phyloP scores from a whole-genome alignment of 1,140 invertebrate species.

The Capitella teleta region DNA sequence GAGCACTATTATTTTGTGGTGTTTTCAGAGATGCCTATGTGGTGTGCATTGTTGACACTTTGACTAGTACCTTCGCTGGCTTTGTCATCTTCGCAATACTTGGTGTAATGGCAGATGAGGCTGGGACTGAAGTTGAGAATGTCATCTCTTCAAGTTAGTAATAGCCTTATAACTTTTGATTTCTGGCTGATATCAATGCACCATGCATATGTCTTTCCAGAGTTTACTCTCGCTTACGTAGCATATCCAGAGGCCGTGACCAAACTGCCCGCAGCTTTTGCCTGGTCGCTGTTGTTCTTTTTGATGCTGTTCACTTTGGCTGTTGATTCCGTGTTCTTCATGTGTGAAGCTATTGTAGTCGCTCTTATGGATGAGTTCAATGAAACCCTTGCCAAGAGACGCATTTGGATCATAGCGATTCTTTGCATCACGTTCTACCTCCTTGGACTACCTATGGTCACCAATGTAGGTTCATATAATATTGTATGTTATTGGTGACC shows the following conservation, averaged over 20 bases:
- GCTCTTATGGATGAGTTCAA: not conserved
- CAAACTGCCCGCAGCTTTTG: not conserved
- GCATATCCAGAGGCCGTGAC: not conserved
- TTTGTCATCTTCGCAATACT: constrained; percentile 1
- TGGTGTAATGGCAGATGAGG: not conserved
- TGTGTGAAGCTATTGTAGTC: not conserved
- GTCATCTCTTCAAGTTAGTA: not conserved
- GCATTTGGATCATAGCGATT: not conserved
- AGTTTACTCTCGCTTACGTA: not conserved
- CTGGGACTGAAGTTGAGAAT: not conserved
- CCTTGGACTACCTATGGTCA: not conserved
- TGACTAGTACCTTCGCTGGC: constrained; percentile 41
- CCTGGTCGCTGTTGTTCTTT: not conserved
- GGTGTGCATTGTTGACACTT: constrained; percentile 43
- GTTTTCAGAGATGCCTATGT: constrained; percentile 56
- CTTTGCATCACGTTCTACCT: not conserved
- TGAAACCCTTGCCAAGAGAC: not conserved
- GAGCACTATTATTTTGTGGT: too few species aligned
- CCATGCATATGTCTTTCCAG: not conserved
- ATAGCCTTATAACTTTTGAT: too few species aligned
- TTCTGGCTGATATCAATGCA: too few species aligned
- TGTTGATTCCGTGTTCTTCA: not conserved
- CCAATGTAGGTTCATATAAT: not conserved
- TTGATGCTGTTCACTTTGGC: not conserved
- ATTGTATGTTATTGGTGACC: too few species aligned